phyloP scores from a whole-genome alignment of 2,797 vertebrate genomes.

The Pelobates cultripes region DNA sequence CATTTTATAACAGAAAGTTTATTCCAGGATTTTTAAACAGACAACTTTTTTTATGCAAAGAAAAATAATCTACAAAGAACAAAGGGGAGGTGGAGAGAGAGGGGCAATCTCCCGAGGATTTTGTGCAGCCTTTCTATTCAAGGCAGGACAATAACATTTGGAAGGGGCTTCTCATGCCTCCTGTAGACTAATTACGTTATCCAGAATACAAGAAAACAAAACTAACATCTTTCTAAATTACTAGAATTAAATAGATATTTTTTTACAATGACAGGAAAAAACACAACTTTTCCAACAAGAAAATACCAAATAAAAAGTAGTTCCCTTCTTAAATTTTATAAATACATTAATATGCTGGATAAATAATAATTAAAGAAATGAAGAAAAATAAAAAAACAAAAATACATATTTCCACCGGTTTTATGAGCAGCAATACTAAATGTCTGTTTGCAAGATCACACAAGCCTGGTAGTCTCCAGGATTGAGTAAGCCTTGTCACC shows the following conservation, averaged over 20 bases:
- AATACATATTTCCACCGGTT: conserved; percentile 79
- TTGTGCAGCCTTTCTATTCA: conserved; percentile 81
- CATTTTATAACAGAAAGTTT: conserved; percentile 94
- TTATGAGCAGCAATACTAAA: conserved; percentile 98
- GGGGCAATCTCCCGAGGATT: conserved; percentile 71
- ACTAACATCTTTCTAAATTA: conserved; percentile 95
- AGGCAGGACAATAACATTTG: conserved; percentile 84
- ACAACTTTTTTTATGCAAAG: conserved; percentile 86
- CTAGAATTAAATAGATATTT: conserved; percentile 90
- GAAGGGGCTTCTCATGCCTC: conserved; percentile 84
- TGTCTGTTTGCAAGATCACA: conserved; percentile 98
- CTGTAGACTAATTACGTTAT: conserved; percentile 92
- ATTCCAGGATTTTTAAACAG: conserved; percentile 96
- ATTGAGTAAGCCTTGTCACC: conserved; percentile 80
- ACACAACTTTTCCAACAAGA: conserved; percentile 92
- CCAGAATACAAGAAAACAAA: conserved; percentile 93
- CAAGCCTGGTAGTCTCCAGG: conserved; percentile 79
- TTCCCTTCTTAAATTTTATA: conserved; percentile 86
- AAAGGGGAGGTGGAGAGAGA: conserved; percentile 70
- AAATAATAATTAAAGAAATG: conserved; percentile 88
- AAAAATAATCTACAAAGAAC: conserved; percentile 91
- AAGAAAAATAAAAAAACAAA: conserved; percentile 79
- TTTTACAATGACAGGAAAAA: conserved; percentile 90
- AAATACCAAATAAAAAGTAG: conserved; percentile 90
- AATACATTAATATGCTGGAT: conserved; percentile 90